These are phyloP conservation scores for Cricetomys ansorgei DNA, from an alignment of 2,113 vertebrate species.

Conservation along the genomic window DNA sequence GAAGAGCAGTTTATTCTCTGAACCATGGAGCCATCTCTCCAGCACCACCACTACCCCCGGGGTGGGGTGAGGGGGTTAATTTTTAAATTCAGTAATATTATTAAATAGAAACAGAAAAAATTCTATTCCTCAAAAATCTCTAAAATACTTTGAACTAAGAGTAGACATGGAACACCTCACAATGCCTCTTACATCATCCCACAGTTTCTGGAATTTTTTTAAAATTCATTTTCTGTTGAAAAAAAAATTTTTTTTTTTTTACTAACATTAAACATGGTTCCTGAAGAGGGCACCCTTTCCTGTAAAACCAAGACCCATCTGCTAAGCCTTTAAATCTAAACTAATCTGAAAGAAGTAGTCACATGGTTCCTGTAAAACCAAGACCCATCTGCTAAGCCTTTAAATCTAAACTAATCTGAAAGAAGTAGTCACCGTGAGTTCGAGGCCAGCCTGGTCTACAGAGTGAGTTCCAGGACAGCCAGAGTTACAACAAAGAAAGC, in stretches of 20 bases:
- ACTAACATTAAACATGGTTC: neutral
- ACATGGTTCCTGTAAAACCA: slow-evolving; percentile 45
- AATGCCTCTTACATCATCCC: neutral
- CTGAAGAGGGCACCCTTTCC: slow-evolving; percentile 71
- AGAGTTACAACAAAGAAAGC: too few species aligned
- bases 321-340: neutral
- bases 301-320: neutral
- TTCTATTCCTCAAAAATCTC: neutral
- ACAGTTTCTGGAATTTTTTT: neutral
- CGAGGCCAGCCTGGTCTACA: too few species aligned
- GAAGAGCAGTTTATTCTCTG: neutral
- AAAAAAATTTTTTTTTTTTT: neutral
- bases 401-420: neutral
- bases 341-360: neutral
- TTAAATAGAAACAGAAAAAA: neutral
- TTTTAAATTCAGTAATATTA: neutral
- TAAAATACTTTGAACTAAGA: neutral
- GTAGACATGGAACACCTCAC: neutral
- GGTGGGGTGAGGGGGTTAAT: neutral
- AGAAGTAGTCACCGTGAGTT: too few species aligned
- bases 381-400: neutral
- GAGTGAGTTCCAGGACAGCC: too few species aligned
- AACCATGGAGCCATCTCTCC: neutral
- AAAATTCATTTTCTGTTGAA: neutral
- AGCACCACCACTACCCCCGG: neutral